These are phyloP conservation scores for Chrysomela aeneicollis DNA, from an alignment of 2,888 invertebrate species.

Conservation along the genomic window DNA sequence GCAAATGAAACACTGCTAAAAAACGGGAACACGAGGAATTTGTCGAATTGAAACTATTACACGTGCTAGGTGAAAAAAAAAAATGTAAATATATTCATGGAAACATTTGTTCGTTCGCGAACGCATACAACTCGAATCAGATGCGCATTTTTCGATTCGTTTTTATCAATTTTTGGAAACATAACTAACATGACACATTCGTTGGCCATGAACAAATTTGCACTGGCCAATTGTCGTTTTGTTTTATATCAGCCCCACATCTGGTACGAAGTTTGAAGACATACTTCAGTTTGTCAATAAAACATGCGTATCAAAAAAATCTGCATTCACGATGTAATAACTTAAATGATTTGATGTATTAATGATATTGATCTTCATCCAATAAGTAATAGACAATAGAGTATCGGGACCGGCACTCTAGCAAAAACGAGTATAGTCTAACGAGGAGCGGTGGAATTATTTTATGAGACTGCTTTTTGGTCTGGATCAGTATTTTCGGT, in stretches of 20 bases:
- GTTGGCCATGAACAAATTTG: background rate
- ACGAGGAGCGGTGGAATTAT: too few relatives aligned
- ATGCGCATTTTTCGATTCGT: slow-evolving; percentile 17
- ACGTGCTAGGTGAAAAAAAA: slow-evolving; percentile 23
- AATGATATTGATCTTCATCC: too few relatives aligned
- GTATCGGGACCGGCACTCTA: too few relatives aligned
- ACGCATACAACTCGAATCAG: slow-evolving; percentile 39
- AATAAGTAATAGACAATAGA: too few relatives aligned
- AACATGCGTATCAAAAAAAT: too few relatives aligned
- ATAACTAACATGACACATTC: background rate
- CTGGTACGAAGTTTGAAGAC: too few relatives aligned
- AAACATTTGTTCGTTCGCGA: slow-evolving; percentile 36
- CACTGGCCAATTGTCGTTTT: background rate
- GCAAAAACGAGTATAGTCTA: too few relatives aligned
- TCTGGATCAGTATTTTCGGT: too few relatives aligned
- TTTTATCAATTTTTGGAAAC: slow-evolving; percentile 8
- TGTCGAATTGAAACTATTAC: slow-evolving; percentile 20
- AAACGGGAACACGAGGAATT: slow-evolving; percentile 14
- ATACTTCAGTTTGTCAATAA: too few relatives aligned
- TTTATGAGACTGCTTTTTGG: too few relatives aligned
- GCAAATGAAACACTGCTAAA: slow-evolving; percentile 15
- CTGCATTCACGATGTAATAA: too few relatives aligned
- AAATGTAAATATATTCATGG: slow-evolving; percentile 36
- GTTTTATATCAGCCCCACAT: background rate
- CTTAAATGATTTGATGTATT: too few relatives aligned